These are phyloP conservation scores for Alexandromys oeconomus DNA, from an alignment of 2,797 vertebrate species.

Conservation along the genomic window DNA sequence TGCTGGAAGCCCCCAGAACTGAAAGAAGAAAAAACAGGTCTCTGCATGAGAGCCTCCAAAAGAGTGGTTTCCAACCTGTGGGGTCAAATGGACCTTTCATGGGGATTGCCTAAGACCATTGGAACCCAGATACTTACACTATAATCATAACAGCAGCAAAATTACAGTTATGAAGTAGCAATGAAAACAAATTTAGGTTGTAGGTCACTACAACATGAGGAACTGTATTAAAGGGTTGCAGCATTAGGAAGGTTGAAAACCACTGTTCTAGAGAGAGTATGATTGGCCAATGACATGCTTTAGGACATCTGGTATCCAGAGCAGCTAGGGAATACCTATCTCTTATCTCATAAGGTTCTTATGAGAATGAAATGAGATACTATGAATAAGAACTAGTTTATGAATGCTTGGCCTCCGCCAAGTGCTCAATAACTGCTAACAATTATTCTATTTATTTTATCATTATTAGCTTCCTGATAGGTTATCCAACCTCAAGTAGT, in stretches of 20 bases:
- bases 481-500: background rate
- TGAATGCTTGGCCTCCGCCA: background rate
- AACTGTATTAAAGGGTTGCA: background rate
- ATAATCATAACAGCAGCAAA: background rate
- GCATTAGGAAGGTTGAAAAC: background rate
- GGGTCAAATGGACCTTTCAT: background rate
- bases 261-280: background rate
- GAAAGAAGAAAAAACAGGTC: background rate
- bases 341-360: background rate
- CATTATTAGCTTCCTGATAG: background rate
- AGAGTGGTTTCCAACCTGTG: background rate
- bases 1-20: background rate
- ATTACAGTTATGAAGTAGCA: background rate
- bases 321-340: background rate
- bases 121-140: background rate
- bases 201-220: background rate
- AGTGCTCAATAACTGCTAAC: background rate
- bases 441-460: background rate
- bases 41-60: background rate
- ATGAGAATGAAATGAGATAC: background rate
- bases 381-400: background rate
- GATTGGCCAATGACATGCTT: background rate
- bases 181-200: background rate
- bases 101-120: background rate
- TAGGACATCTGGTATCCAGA: background rate